Conservation (phyloP, 2,888 invertebrate species). For the Drosophila conformis region DNA sequence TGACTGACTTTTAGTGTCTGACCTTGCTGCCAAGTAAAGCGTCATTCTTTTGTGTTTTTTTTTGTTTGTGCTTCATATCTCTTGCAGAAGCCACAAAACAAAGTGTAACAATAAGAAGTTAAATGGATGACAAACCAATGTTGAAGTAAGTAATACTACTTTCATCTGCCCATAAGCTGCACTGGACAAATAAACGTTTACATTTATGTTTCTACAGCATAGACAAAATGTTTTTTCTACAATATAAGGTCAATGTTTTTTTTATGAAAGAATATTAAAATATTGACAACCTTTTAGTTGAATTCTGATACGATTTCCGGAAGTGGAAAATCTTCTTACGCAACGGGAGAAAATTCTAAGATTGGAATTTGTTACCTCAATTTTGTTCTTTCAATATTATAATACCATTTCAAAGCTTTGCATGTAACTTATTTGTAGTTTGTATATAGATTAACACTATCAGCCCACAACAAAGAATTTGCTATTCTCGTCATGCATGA, state of each 20-base stretch:
- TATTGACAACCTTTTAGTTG: background rate
- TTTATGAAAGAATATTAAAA: background rate
- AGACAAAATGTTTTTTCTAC: background rate
- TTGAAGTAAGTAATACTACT: slow-evolving; percentile 55
- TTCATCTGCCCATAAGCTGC: background rate
- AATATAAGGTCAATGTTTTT: background rate
- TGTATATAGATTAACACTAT: background rate
- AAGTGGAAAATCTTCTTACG: too few species aligned
- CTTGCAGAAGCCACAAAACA: slow-evolving; percentile 53
- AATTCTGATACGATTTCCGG: background rate
- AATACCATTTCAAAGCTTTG: background rate
- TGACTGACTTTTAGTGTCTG: slow-evolving; percentile 56
- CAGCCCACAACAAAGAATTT: background rate
- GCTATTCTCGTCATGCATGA: background rate
- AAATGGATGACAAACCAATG: slow-evolving; percentile 33
- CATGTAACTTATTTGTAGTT: background rate
- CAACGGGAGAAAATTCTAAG: too few species aligned
- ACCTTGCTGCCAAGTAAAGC: slow-evolving; percentile 51
- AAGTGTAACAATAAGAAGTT: slow-evolving; percentile 37
- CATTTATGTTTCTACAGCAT: background rate
- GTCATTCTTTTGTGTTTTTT: slow-evolving; percentile 18
- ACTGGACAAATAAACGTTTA: background rate
- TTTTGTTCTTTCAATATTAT: background rate
- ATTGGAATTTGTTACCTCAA: background rate
- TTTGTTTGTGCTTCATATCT: slow-evolving; percentile 24